Percentiles rank a stretch among this genome's conserved stretches.
phyloP scores from a whole-genome alignment of 2,113 vertebrate genomes.

The Polypterus bichir region DNA sequence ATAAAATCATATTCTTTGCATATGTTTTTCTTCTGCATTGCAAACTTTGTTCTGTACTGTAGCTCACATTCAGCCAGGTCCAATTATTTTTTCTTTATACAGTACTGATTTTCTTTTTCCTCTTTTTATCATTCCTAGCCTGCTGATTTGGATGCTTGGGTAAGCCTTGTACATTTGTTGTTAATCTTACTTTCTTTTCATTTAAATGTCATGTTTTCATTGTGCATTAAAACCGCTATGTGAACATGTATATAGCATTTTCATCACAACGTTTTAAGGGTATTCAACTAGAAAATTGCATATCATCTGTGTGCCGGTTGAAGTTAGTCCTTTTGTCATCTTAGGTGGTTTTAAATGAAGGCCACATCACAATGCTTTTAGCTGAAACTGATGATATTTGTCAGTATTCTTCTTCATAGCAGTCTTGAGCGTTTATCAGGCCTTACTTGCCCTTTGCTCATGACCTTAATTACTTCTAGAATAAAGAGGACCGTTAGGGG shows the following conservation, averaged over 20 bases:
- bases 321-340: constrained; percentile 39
- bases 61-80: constrained; percentile 22
- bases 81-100: constrained; percentile 27
- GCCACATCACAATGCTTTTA: constrained; percentile 23
- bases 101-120: constrained; percentile 15
- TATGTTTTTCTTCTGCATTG: constrained; percentile 13
- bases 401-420: background rate
- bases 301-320: constrained; percentile 64
- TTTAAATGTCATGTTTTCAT: constrained; percentile 75
- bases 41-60: constrained; percentile 8
- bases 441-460: too few species aligned
- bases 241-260: constrained; percentile 30
- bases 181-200: constrained; percentile 46
- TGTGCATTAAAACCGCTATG: constrained; percentile 47
- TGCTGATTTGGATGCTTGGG: constrained; percentile 63
- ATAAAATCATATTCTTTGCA: constrained; percentile 12
- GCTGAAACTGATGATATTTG: constrained; percentile 18
- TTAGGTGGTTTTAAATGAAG: constrained; percentile 23
- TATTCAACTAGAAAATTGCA: constrained; percentile 87
- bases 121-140: constrained; percentile 48
- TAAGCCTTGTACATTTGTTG: constrained; percentile 46
- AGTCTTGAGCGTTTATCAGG: too few species aligned
- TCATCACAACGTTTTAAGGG: constrained; percentile 72
- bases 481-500: too few species aligned
- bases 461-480: too few species aligned